Evolutionary conservation across 2,888 invertebrate genomes (phyloP).

Genomic region (Macrophya alboannulata): DNA sequence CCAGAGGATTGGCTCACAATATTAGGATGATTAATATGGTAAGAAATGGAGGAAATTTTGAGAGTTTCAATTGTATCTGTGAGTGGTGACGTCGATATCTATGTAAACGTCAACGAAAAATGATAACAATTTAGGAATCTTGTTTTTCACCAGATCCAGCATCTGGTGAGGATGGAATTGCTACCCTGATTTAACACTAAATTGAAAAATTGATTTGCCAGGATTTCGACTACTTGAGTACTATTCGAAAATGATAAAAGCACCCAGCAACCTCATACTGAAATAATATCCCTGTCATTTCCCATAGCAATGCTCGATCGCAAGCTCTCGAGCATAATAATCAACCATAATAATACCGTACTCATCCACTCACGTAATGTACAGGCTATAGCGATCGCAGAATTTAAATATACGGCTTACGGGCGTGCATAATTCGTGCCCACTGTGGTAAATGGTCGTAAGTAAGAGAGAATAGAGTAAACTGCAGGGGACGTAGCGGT

Average conservation of each 20-base stretch:
- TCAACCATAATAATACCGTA: background rate
- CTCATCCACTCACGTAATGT: background rate
- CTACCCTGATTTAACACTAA: background rate
- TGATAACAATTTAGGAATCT: background rate
- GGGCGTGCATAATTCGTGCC: background rate
- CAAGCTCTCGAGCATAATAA: background rate
- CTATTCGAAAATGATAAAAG: background rate
- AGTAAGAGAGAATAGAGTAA: background rate
- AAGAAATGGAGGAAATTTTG: background rate
- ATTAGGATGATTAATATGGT: too few species aligned
- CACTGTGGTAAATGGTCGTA: background rate
- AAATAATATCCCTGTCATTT: background rate
- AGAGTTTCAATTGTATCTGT: background rate
- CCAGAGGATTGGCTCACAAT: too few species aligned
- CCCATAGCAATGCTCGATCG: background rate
- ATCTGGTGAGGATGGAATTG: background rate
- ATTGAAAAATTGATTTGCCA: background rate
- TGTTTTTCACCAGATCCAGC: background rate
- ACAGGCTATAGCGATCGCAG: background rate
- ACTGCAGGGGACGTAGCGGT: background rate
- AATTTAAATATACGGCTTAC: background rate
- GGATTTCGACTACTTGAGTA: background rate
- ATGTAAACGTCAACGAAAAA: background rate
- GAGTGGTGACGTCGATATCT: background rate
- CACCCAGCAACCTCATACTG: background rate